A percentile compares a stretch with the other conserved stretches of the same genome.
These are phyloP conservation scores for Noctua fimbriata DNA, from an alignment of 2,888 invertebrate genomes.

Conservation along the genomic window DNA sequence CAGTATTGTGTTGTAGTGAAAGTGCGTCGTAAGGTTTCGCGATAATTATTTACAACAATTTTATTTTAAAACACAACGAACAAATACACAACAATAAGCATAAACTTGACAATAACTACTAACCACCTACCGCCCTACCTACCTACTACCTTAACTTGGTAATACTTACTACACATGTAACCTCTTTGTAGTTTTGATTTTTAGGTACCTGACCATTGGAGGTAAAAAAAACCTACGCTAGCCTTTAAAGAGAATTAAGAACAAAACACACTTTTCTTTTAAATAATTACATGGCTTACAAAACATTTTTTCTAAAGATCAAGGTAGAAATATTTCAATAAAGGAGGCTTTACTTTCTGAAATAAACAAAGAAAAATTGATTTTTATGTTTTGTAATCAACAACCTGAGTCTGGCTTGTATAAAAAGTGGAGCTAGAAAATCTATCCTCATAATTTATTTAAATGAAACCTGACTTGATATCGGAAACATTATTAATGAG, in stretches of 20 bases:
- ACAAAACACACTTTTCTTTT: background rate
- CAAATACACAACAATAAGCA: background rate
- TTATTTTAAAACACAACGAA: background rate
- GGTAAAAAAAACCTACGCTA: background rate
- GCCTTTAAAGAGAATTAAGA: background rate
- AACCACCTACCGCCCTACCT: no score
- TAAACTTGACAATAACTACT: no score
- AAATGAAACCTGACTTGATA: conserved; percentile 2
- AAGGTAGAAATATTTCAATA: background rate
- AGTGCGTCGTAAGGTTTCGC: background rate
- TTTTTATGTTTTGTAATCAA: background rate
- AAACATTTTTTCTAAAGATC: background rate
- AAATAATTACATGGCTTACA: background rate
- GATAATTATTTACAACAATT: background rate
- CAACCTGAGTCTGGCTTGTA: background rate
- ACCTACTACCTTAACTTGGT: no score
- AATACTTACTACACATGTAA: background rate
- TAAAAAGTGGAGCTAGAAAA: conserved; percentile 11
- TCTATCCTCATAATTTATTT: conserved; percentile 4
- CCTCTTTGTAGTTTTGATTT: conserved; percentile 4
- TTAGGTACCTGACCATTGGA: background rate
- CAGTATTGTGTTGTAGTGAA: background rate
- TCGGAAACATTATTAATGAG: background rate
- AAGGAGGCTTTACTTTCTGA: background rate
- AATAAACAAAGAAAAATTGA: background rate